Conservation (phyloP, 30 jellyfish, hydroid and myxozoan species). For the Mastigias papua region DNA sequence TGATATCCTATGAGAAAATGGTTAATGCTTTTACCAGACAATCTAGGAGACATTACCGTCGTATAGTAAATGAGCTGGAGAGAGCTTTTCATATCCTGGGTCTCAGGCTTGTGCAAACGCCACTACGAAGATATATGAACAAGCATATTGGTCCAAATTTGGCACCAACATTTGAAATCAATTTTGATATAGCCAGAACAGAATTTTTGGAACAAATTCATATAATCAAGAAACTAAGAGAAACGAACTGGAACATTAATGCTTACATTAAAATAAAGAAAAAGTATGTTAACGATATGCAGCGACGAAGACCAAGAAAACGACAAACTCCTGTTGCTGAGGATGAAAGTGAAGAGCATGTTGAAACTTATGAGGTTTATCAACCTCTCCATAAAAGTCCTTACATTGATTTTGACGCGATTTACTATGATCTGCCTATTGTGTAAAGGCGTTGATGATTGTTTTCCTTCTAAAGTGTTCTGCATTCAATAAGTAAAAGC, state of each 20-base stretch:
- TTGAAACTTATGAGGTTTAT: neutral
- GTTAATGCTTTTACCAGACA: neutral
- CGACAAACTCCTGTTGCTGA: neutral
- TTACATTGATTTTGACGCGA: neutral
- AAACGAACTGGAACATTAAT: slow-evolving; percentile 8
- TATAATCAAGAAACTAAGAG: neutral
- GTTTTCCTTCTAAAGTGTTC: too few species aligned
- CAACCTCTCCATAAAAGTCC: neutral
- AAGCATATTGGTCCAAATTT: slow-evolving; percentile 48
- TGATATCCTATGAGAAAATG: slow-evolving; percentile 4
- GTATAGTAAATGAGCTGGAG: neutral
- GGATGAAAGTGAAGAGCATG: neutral
- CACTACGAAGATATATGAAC: slow-evolving; percentile 7
- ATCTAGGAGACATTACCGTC: neutral
- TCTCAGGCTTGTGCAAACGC: slow-evolving; percentile 29
- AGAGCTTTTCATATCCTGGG: neutral
- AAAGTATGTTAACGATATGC: neutral
- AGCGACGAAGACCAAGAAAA: neutral
- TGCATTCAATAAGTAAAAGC: too few species aligned
- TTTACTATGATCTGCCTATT: neutral
- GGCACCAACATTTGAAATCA: slow-evolving; percentile 53
- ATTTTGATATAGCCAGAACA: neutral
- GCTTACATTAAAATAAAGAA: neutral
- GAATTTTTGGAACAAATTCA: neutral
- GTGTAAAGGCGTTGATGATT: too few species aligned